These are phyloP conservation scores for Papilio helenus DNA, from an alignment of 1,140 invertebrate species.

Conservation along the genomic window DNA sequence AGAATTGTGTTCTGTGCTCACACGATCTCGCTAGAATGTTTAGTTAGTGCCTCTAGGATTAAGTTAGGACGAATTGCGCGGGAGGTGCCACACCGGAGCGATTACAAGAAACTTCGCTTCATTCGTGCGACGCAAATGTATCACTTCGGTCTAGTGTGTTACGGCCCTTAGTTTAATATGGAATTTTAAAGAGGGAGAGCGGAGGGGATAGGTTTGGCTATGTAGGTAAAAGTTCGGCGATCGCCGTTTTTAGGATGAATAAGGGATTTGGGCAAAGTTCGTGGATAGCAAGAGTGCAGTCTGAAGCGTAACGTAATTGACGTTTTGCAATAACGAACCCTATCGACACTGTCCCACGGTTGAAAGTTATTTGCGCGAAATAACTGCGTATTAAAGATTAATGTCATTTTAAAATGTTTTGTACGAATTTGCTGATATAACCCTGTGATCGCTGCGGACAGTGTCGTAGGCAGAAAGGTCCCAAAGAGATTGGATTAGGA, in stretches of 20 bases:
- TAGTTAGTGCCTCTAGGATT: constrained; percentile 79
- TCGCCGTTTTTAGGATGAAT: constrained; percentile 8
- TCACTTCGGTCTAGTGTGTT: constrained; percentile 24
- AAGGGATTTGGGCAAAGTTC: constrained; percentile 14
- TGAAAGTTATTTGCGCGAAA: background rate
- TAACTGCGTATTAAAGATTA: background rate
- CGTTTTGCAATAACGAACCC: constrained; percentile 24
- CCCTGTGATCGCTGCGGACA: constrained; percentile 23
- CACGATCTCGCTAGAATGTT: constrained; percentile 81
- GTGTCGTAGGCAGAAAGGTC: constrained; percentile 48
- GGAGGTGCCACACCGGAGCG: constrained; percentile 53
- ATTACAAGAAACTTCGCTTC: constrained; percentile 50
- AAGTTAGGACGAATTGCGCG: constrained; percentile 72
- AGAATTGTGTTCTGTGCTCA: constrained; percentile 81
- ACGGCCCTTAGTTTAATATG: constrained; percentile 33
- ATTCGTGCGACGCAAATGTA: constrained; percentile 38
- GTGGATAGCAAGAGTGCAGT: background rate
- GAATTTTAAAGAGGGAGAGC: constrained; percentile 21
- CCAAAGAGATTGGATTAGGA: constrained; percentile 68
- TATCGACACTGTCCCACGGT: constrained; percentile 12
- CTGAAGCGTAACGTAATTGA: background rate
- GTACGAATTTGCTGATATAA: background rate
- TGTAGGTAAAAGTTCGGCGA: constrained; percentile 22
- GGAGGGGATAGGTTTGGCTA: constrained; percentile 18
- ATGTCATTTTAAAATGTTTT: no score